Conservation (phyloP, 2,797 vertebrate genomes). For the Pseudocheirus occidentalis region DNA sequence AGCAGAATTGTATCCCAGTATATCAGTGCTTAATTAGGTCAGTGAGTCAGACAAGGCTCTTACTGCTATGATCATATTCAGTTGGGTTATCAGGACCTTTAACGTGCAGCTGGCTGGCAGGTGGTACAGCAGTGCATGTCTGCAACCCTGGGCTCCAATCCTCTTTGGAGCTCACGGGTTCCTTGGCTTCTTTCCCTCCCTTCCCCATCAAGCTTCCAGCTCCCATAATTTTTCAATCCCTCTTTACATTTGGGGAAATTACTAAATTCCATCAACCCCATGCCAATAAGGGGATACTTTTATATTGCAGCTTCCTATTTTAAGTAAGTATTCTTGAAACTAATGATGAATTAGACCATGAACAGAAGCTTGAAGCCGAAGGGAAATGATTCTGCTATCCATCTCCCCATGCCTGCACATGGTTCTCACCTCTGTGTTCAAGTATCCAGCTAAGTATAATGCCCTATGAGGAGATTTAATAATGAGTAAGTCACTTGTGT, state of each 20-base stretch:
- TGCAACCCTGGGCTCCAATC: not conserved
- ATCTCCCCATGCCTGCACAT: no score
- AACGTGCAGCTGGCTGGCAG: not conserved
- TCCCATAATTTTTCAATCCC: not conserved
- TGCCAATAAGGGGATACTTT: not conserved
- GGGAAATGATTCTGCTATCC: not conserved
- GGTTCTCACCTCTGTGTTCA: not conserved
- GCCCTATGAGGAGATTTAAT: not conserved
- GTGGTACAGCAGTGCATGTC: not conserved
- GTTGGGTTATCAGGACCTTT: not conserved
- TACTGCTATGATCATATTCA: not conserved
- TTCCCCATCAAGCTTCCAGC: not conserved
- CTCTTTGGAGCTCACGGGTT: not conserved
- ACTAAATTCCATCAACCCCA: not conserved
- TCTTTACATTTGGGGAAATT: not conserved
- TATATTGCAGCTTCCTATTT: not conserved
- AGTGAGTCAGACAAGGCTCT: not conserved
- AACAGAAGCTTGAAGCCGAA: not conserved
- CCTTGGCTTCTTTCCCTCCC: not conserved
- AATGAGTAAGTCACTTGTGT: not conserved
- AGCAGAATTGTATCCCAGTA: not conserved
- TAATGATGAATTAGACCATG: not conserved
- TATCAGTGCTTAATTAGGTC: not conserved
- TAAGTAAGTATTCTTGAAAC: not conserved
- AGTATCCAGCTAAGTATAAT: not conserved